Percentiles rank a stretch among this genome's conserved stretches.
Conservation (phyloP, 1,140 invertebrate species). For the Papilio machaon region DNA sequence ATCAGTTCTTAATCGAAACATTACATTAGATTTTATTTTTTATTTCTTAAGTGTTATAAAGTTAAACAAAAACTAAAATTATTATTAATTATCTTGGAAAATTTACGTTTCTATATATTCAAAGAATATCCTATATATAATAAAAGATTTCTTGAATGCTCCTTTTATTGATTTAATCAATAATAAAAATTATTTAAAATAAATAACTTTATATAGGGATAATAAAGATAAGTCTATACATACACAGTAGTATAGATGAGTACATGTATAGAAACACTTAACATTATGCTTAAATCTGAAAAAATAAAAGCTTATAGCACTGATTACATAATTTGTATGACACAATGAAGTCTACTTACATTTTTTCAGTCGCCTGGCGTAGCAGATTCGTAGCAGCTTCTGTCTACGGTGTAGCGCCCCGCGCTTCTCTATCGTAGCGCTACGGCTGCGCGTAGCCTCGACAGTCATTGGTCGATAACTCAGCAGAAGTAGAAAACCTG, state of each 20-base stretch:
- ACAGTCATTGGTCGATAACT: conserved; percentile 66
- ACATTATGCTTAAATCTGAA: neutral
- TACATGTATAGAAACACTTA: neutral
- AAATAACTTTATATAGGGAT: too few species aligned
- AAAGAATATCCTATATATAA: too few species aligned
- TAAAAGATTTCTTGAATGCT: too few species aligned
- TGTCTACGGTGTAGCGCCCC: conserved; percentile 77
- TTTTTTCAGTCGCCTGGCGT: conserved; percentile 76
- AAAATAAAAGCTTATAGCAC: neutral
- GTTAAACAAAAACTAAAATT: too few species aligned
- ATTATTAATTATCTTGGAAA: neutral
- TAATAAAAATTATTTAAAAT: too few species aligned
- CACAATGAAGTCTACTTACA: conserved; percentile 68
- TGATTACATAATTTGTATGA: conserved; percentile 40
- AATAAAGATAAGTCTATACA: conserved; percentile 4
- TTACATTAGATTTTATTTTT: neutral
- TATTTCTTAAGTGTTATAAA: neutral
- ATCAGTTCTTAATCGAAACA: neutral
- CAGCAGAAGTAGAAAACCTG: conserved; percentile 57
- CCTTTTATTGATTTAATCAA: too few species aligned
- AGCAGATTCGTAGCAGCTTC: conserved; percentile 75
- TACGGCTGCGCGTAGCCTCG: conserved; percentile 76
- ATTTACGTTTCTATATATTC: neutral
- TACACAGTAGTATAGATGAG: too few species aligned
- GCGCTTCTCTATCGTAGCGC: conserved; percentile 60